Evolutionary conservation across 2,888 invertebrate species (phyloP).

Genomic region (Hirtodrosophila alboralis): DNA sequence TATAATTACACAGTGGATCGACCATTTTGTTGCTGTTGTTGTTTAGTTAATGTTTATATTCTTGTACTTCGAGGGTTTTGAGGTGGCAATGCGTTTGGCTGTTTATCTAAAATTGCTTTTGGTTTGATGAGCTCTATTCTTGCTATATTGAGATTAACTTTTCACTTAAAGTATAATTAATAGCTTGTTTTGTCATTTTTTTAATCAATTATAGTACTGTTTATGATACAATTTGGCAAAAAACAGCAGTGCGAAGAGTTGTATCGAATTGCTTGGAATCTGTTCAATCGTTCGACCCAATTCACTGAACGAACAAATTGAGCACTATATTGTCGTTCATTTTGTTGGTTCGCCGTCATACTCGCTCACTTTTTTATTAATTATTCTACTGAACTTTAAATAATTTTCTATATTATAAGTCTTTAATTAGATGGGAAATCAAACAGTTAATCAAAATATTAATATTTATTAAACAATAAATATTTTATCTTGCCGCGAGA

Average conservation of each 20-base stretch:
- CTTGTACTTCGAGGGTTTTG: constrained; percentile 12
- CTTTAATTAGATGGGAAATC: too few relatives aligned
- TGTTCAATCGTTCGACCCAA: too few relatives aligned
- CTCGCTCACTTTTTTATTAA: too few relatives aligned
- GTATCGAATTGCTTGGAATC: constrained; percentile 18
- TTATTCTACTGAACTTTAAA: too few relatives aligned
- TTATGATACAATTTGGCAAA: constrained; percentile 44
- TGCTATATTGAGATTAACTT: constrained; percentile 18
- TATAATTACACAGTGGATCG: constrained; percentile 89
- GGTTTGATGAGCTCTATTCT: neutral
- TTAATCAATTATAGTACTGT: constrained; percentile 26
- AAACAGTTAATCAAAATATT: too few relatives aligned
- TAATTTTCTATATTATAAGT: too few relatives aligned
- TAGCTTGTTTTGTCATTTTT: constrained; percentile 42
- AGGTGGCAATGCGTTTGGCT: constrained; percentile 7
- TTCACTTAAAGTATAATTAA: constrained; percentile 32
- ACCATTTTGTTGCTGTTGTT: constrained; percentile 84
- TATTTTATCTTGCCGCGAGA: too few relatives aligned
- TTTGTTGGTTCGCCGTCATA: too few relatives aligned
- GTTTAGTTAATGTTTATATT: constrained; percentile 21
- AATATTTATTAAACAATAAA: too few relatives aligned
- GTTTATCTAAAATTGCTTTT: constrained; percentile 4
- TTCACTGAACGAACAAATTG: too few relatives aligned
- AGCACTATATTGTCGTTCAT: too few relatives aligned
- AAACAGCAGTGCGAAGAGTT: constrained; percentile 34